These are phyloP conservation scores for Columba janthina DNA, from an alignment of 2,113 vertebrate genomes.

Conservation along the genomic window DNA sequence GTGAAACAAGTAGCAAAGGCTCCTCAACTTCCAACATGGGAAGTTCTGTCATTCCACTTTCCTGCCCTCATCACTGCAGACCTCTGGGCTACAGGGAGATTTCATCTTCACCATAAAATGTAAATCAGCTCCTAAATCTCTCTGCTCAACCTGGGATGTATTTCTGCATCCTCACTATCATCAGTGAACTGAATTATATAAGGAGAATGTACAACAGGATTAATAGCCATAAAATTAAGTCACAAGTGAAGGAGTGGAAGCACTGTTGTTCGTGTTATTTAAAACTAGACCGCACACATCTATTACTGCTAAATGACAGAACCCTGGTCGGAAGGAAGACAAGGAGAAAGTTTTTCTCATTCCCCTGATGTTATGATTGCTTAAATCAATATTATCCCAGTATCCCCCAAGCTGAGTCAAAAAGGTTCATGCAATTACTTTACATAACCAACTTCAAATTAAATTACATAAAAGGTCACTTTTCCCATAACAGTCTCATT, in stretches of 20 bases:
- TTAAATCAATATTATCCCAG: slow-evolving; percentile 70
- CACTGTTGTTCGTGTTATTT: background rate
- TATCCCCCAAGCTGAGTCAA: slow-evolving; percentile 67
- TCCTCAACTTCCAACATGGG: background rate
- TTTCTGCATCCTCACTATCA: background rate
- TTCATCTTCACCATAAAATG: background rate
- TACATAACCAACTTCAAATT: slow-evolving; percentile 66
- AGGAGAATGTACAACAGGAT: background rate
- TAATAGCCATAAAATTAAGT: background rate
- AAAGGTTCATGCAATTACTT: slow-evolving; percentile 66
- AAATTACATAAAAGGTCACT: slow-evolving; percentile 70
- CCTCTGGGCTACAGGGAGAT: background rate
- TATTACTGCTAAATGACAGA: background rate
- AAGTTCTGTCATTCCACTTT: background rate
- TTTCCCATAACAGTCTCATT: slow-evolving; percentile 51
- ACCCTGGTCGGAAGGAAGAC: background rate
- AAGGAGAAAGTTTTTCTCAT: slow-evolving; percentile 21
- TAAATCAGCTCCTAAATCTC: background rate
- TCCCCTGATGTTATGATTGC: slow-evolving; percentile 69
- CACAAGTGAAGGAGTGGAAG: background rate
- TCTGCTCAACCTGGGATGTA: background rate
- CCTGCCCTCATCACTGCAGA: background rate
- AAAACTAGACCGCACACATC: background rate
- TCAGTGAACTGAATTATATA: background rate
- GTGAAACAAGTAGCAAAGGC: background rate